These are phyloP conservation scores for Parelbella ahira DNA, from an alignment of 2,888 invertebrate genomes.

Conservation along the genomic window DNA sequence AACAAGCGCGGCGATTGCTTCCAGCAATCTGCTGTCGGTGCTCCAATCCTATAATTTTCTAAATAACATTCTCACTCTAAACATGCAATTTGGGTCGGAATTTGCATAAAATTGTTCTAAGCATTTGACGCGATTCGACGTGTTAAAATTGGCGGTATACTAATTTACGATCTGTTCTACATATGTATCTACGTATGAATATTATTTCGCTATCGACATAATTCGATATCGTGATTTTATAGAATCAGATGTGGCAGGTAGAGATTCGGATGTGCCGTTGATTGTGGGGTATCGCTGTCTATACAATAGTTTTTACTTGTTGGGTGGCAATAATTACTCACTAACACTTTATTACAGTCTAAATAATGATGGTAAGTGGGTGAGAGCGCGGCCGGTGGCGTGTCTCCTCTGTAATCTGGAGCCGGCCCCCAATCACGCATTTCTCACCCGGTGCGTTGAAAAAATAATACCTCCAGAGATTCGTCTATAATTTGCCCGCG, in stretches of 20 bases:
- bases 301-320: slow-evolving; percentile 27
- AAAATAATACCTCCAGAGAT: slow-evolving; percentile 76
- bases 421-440: slow-evolving; percentile 78
- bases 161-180: slow-evolving; percentile 52
- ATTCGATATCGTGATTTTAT: slow-evolving; percentile 10
- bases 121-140: slow-evolving; percentile 64
- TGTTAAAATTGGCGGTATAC: slow-evolving; percentile 62
- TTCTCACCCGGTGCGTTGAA: slow-evolving; percentile 80
- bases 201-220: slow-evolving; percentile 11
- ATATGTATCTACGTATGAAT: slow-evolving; percentile 12
- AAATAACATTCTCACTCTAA: slow-evolving; percentile 67
- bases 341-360: slow-evolving; percentile 73
- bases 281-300: slow-evolving; percentile 27
- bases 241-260: slow-evolving; percentile 12
- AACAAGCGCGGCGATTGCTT: slow-evolving; percentile 32
- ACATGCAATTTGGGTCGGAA: slow-evolving; percentile 66
- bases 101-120: slow-evolving; percentile 74
- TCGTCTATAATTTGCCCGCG: slow-evolving; percentile 77
- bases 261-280: slow-evolving; percentile 12
- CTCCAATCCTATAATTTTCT: slow-evolving; percentile 65
- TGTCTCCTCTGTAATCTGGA: slow-evolving; percentile 72
- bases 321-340: slow-evolving; percentile 71
- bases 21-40: slow-evolving; percentile 56
- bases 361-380: slow-evolving; percentile 73
- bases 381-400: slow-evolving; percentile 69